Evolutionary conservation across 2,888 invertebrate genomes (phyloP).

Genomic region (Eutolmus rufibarbis): DNA sequence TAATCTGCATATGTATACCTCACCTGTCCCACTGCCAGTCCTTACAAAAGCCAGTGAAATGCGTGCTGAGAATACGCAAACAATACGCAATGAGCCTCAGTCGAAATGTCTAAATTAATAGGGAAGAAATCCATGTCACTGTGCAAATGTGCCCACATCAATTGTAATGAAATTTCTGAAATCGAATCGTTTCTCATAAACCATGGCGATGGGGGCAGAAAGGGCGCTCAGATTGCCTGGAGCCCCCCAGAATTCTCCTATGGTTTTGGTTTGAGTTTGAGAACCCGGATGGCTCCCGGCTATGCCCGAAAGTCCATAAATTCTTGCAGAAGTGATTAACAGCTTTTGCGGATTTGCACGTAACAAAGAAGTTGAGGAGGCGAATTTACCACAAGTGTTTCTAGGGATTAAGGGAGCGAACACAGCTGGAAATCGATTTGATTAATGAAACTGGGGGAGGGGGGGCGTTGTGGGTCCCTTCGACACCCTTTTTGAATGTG

Average conservation of each 20-base stretch:
- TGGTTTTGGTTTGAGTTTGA: not conserved
- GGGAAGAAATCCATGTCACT: not conserved
- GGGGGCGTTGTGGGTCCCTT: not conserved
- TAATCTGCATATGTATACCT: not conserved
- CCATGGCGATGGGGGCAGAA: not conserved
- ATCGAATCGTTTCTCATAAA: constrained; percentile 35
- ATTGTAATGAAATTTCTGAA: constrained; percentile 27
- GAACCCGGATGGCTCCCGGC: not conserved
- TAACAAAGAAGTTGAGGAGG: constrained; percentile 37
- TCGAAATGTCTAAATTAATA: constrained; percentile 13
- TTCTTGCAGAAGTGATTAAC: constrained; percentile 46
- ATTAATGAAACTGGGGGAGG: constrained; percentile 41
- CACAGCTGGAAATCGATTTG: constrained; percentile 47
- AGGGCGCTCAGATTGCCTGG: not conserved
- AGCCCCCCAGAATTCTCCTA: not conserved
- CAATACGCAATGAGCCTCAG: not conserved
- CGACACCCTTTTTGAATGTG: not conserved
- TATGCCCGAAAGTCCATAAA: constrained; percentile 41
- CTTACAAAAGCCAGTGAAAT: not conserved
- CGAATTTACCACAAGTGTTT: constrained; percentile 24
- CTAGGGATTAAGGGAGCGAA: constrained; percentile 41
- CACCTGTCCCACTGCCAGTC: not conserved
- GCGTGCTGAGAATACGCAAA: not conserved
- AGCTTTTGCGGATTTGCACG: constrained; percentile 45
- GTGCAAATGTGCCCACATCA: constrained; percentile 20